phyloP scores from a whole-genome alignment of 2,888 invertebrate genomes.

The Patella caerulea region DNA sequence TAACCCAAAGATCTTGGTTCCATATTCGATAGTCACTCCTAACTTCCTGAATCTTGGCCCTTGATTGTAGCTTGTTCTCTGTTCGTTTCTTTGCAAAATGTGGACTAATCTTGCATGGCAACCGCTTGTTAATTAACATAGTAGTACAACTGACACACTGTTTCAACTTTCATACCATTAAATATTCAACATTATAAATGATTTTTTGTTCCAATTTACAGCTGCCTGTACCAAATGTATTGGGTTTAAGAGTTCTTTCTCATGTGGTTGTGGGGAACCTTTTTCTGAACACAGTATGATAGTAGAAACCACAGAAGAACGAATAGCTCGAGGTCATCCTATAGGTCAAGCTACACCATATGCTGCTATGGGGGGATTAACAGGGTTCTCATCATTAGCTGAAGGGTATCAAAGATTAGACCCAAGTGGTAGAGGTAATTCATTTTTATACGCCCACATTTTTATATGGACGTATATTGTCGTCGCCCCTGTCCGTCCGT shows the following conservation, averaged over 20 bases:
- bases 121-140: too few relatives aligned
- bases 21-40: too few relatives aligned
- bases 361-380: slow-evolving; percentile 72
- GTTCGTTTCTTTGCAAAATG: too few relatives aligned
- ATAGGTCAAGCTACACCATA: slow-evolving; percentile 68
- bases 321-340: slow-evolving; percentile 69
- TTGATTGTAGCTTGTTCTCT: too few relatives aligned
- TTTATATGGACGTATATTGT: too few relatives aligned
- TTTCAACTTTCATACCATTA: too few relatives aligned
- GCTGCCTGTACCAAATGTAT: slow-evolving; percentile 65
- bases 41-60: too few relatives aligned
- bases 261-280: slow-evolving; percentile 68
- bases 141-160: too few relatives aligned
- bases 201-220: slow-evolving; percentile 25
- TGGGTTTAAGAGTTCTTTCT: slow-evolving; percentile 68
- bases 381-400: slow-evolving; percentile 71
- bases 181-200: background rate
- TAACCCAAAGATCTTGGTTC: too few relatives aligned
- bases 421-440: slow-evolving; percentile 70
- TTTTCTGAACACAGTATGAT: slow-evolving; percentile 64
- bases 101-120: too few relatives aligned
- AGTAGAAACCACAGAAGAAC: slow-evolving; percentile 69
- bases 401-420: slow-evolving; percentile 71
- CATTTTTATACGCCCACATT: too few relatives aligned
- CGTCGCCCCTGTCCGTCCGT: too few relatives aligned